Conservation (phyloP, 2,888 invertebrate species). For the Cheilosia soror region DNA sequence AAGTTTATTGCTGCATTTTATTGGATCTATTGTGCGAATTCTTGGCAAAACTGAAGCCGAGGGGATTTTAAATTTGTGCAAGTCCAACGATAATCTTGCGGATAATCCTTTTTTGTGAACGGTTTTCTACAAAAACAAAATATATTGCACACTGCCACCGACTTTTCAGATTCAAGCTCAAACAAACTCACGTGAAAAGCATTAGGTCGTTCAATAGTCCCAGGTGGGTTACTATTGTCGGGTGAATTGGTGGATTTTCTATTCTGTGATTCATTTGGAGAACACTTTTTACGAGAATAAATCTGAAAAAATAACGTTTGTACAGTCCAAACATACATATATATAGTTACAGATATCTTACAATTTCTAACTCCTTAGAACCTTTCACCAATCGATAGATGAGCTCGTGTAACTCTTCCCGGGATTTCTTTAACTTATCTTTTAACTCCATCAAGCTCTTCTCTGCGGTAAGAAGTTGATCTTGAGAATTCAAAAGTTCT, state of each 20-base stretch:
- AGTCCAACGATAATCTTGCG: slow-evolving; percentile 29
- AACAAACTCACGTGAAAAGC: not conserved
- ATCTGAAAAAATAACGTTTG: not conserved
- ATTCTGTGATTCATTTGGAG: not conserved
- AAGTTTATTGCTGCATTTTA: slow-evolving; percentile 44
- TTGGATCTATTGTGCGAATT: slow-evolving; percentile 3
- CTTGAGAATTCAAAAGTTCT: slow-evolving; percentile 9
- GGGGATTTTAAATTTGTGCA: slow-evolving; percentile 7
- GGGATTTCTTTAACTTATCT: not conserved
- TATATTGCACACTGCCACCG: no score
- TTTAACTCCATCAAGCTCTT: not conserved
- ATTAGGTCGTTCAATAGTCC: not conserved
- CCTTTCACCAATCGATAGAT: slow-evolving; percentile 50
- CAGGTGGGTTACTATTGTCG: not conserved
- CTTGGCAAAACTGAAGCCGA: not conserved
- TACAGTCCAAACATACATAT: not conserved
- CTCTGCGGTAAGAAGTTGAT: slow-evolving; percentile 23
- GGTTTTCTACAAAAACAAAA: slow-evolving; percentile 5
- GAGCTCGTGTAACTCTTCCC: slow-evolving; percentile 4
- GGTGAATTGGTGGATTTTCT: not conserved
- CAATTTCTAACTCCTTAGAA: slow-evolving; percentile 19
- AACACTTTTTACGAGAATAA: not conserved
- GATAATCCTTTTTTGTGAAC: slow-evolving; percentile 38
- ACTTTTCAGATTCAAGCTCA: no score
- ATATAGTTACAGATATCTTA: not conserved